Evolutionary conservation across 37 sponge, comb jelly and placozoan species (phyloP), one percentile per base, ranked within the genome.

Genomic region (Eunapius fragilis): DNA sequence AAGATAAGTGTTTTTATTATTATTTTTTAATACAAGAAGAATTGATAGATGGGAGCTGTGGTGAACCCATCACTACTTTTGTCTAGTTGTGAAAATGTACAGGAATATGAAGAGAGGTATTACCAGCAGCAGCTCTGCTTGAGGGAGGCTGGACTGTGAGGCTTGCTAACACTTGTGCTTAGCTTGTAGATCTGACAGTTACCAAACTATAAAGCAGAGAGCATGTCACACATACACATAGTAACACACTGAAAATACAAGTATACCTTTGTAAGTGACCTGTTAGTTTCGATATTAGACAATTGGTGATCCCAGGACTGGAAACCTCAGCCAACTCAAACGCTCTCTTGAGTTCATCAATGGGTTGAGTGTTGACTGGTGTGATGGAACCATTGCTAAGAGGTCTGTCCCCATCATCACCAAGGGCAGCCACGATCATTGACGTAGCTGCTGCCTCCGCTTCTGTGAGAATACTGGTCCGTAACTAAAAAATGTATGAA

Each of bases 241-340:
- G 19, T 17, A 3, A 19, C 22, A 58, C 14, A 58, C 14, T 58
- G 17, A 17, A 26, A 77, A 26, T 67, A 41, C 24, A 19, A 58
- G 70, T 45, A 17, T 58, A 58, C 58, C 84, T 84, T 82, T 87
- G 72, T 38, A 87, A 75, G 48, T 87, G 82, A 37, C 68, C 31
- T 25, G 34, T 82, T n/a, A 87, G 41, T 25, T 74, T 76, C 4
- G 77, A 68, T 41, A 87, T 67, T 41, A 91, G 69, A 25, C 27
- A 47, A 49, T 93, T 94, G n/a, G 85, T 89, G 73, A 96, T 86
- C 10, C 96, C 96, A 32, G 96, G 96, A 32, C 70, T 91, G 27
- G 91, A 88, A 1, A 94, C 86, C 47, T 96, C 96, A 6, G 91
- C 96, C 23, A 87, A 78, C 31, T 93, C 87, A 89, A 96, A 96